Percentiles rank a stretch among this genome's conserved stretches.
phyloP scores from a whole-genome alignment of 2,888 invertebrate genomes.

The Limnephilus auricula region DNA sequence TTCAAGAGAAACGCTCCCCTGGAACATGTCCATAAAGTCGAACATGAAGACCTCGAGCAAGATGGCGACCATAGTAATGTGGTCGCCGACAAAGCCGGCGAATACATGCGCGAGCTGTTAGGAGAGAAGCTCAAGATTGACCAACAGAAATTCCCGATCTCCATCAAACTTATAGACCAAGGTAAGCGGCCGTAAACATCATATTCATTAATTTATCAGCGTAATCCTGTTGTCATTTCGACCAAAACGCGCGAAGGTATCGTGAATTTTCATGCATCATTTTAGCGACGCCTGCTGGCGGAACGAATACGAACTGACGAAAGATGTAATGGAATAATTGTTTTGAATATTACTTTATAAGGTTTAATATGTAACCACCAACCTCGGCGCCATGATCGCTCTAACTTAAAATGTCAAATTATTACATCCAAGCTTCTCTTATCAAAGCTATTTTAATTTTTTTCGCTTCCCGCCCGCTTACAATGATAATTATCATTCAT shows the following conservation, averaged over 20 bases:
- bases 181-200: conserved; percentile 75
- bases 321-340: background rate
- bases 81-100: conserved; percentile 85
- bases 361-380: background rate
- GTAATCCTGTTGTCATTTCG: conserved; percentile 57
- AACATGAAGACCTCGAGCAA: conserved; percentile 70
- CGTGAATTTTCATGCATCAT: background rate
- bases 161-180: conserved; percentile 84
- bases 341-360: background rate
- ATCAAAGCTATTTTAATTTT: background rate
- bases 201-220: background rate
- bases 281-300: background rate
- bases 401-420: background rate
- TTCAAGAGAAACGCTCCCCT: conserved; percentile 74
- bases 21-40: conserved; percentile 58
- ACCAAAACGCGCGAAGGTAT: background rate
- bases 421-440: background rate
- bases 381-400: background rate
- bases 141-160: conserved; percentile 83
- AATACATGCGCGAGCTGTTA: conserved; percentile 86
- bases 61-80: conserved; percentile 69
- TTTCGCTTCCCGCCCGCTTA: background rate
- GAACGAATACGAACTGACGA: background rate
- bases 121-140: conserved; percentile 84
- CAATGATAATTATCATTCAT: background rate